Conservation (phyloP, 2,888 invertebrate genomes). For the Seladonia tumulorum region DNA sequence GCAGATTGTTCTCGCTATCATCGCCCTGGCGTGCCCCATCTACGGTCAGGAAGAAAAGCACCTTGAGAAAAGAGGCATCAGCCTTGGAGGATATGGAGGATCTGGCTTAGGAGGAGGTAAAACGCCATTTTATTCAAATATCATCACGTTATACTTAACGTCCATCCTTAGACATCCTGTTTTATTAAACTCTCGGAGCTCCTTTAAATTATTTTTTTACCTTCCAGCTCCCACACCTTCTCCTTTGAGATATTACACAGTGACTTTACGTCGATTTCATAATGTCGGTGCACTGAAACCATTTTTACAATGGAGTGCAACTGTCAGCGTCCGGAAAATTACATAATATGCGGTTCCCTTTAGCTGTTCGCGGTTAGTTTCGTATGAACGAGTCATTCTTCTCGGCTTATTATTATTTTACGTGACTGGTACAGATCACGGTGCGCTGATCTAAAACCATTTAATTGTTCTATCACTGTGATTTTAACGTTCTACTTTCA, state of each 20-base stretch:
- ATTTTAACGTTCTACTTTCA: too few species aligned
- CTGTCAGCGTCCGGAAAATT: neutral
- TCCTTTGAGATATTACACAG: neutral
- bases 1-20: constrained; percentile 71
- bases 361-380: neutral
- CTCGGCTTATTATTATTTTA: too few species aligned
- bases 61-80: constrained; percentile 75
- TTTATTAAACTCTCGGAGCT: neutral
- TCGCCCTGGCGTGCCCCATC: constrained; percentile 73
- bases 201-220: neutral
- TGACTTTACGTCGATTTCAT: neutral
- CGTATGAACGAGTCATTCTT: neutral
- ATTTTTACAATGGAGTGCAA: neutral
- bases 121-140: neutral
- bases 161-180: neutral
- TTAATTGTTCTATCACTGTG: too few species aligned
- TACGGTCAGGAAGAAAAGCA: constrained; percentile 73
- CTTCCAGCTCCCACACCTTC: neutral
- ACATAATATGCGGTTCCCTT: neutral
- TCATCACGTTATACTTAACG: neutral
- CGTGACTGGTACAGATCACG: too few species aligned
- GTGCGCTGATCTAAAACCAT: too few species aligned
- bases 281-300: neutral
- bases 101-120: constrained; percentile 39
- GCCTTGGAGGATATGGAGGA: constrained; percentile 50